Percentiles rank a stretch among this genome's conserved stretches.
phyloP scores from a whole-genome alignment of 2,113 vertebrate species.

The Cynocephalus volans region DNA sequence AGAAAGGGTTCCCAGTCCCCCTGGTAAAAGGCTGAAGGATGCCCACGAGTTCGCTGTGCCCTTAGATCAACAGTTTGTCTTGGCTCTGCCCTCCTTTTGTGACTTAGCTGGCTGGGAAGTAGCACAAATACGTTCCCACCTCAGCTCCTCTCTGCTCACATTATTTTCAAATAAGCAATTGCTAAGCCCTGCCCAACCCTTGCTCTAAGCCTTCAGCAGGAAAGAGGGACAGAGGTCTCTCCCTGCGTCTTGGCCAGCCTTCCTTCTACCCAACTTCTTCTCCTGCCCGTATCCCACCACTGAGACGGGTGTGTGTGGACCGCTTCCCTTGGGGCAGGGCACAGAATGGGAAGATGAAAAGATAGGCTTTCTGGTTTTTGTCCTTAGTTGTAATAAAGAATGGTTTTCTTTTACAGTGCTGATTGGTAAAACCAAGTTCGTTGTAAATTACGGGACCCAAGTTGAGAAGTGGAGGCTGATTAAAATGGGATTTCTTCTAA shows the following conservation, averaged over 20 bases:
- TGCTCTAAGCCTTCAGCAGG: too few relatives aligned
- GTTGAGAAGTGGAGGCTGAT: slow-evolving; percentile 85
- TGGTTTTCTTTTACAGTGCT: slow-evolving; percentile 75
- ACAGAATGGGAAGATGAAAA: slow-evolving; percentile 60
- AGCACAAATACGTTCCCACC: too few relatives aligned
- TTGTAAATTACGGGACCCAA: slow-evolving; percentile 84
- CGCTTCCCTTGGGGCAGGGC: neutral
- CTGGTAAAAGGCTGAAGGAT: too few relatives aligned
- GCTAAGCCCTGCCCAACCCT: too few relatives aligned
- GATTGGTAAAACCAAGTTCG: slow-evolving; percentile 86
- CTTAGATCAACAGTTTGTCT: too few relatives aligned
- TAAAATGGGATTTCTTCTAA: slow-evolving; percentile 86
- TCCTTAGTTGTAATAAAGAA: slow-evolving; percentile 79
- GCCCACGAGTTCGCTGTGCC: too few relatives aligned
- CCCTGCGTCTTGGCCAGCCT: too few relatives aligned
- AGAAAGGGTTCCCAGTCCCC: slow-evolving; percentile 41
- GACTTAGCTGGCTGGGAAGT: too few relatives aligned
- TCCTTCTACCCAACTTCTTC: neutral
- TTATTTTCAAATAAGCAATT: too few relatives aligned
- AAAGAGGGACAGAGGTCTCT: too few relatives aligned
- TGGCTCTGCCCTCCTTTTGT: too few relatives aligned
- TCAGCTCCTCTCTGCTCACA: too few relatives aligned
- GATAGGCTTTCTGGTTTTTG: slow-evolving; percentile 78
- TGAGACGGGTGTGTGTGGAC: fast-evolving
- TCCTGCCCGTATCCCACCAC: neutral